Conservation (phyloP, 2,888 invertebrate genomes). For the Ischnura elegans region DNA sequence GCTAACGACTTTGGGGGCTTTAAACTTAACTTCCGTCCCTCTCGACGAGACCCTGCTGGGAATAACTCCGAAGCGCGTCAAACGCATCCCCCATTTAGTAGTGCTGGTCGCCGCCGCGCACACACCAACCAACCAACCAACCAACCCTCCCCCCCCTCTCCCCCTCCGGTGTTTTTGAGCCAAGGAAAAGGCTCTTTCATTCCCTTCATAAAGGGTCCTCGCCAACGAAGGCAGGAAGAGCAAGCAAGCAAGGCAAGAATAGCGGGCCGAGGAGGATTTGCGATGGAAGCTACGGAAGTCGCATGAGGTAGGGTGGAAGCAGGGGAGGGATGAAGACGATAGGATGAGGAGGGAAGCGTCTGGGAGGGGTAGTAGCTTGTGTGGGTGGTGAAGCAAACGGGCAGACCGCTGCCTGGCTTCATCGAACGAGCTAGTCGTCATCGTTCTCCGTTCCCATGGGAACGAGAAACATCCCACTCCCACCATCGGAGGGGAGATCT, state of each 20-base stretch:
- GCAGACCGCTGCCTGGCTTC: conserved; percentile 67
- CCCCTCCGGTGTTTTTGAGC: neutral
- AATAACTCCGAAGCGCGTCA: neutral
- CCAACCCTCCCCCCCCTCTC: too few relatives aligned
- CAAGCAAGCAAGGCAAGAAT: neutral
- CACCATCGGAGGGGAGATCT: neutral
- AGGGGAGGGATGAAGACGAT: conserved; percentile 54
- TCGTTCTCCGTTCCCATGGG: conserved; percentile 80
- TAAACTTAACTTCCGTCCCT: too few relatives aligned
- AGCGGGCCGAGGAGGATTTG: neutral
- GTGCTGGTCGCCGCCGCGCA: too few relatives aligned
- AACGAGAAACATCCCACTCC: conserved; percentile 75
- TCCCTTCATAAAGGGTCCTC: neutral
- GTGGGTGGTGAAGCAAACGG: conserved; percentile 49
- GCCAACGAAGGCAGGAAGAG: neutral
- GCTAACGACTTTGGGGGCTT: too few relatives aligned
- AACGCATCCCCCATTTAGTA: neutral
- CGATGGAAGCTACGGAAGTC: neutral
- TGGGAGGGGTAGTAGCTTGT: conserved; percentile 69
- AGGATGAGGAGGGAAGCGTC: conserved; percentile 58
- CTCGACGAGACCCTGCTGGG: too few relatives aligned
- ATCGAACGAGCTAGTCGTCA: conserved; percentile 68
- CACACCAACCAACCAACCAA: too few relatives aligned
- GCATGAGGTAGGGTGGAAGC: conserved; percentile 15
- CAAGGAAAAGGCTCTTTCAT: neutral